These are phyloP conservation scores for Benitochromis conjunctus DNA, from an alignment of 2,113 vertebrate species.

Conservation along the genomic window DNA sequence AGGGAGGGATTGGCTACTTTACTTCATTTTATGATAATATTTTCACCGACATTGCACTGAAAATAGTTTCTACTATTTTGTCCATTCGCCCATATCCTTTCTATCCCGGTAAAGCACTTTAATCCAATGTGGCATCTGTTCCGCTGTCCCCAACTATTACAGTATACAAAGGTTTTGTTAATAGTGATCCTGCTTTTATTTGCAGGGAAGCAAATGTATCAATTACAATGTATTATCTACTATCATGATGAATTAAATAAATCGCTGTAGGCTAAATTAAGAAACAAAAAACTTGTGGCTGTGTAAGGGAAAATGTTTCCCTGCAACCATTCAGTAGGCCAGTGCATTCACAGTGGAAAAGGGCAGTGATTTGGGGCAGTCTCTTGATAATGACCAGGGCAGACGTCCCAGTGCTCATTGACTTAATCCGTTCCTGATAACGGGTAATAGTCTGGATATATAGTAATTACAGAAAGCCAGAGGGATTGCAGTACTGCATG, in stretches of 20 bases:
- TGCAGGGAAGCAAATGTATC: not conserved
- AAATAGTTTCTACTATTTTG: not conserved
- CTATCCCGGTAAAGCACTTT: not conserved
- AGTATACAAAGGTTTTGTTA: not conserved
- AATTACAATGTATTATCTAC: slow-evolving; percentile 7
- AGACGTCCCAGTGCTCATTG: slow-evolving; percentile 58
- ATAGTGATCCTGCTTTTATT: not conserved
- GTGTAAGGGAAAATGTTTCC: slow-evolving; percentile 13
- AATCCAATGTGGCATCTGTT: not conserved
- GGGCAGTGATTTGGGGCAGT: slow-evolving; percentile 32
- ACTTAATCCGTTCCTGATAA: slow-evolving; percentile 69
- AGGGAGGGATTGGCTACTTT: not conserved
- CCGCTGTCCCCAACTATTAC: not conserved
- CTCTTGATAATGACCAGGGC: slow-evolving; percentile 46
- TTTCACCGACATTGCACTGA: not conserved
- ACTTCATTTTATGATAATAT: not conserved
- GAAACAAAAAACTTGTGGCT: slow-evolving; percentile 18
- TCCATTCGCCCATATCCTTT: not conserved
- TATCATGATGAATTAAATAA: not conserved
- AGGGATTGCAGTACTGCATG: slow-evolving; percentile 39
- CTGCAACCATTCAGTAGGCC: slow-evolving; percentile 1
- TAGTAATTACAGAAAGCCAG: slow-evolving; percentile 61
- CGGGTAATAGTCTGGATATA: slow-evolving; percentile 63
- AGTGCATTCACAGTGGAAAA: slow-evolving; percentile 5
- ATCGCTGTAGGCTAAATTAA: slow-evolving; percentile 3